phyloP scores from a whole-genome alignment of 2,797 vertebrate species.

The Erpetoichthys calabaricus region DNA sequence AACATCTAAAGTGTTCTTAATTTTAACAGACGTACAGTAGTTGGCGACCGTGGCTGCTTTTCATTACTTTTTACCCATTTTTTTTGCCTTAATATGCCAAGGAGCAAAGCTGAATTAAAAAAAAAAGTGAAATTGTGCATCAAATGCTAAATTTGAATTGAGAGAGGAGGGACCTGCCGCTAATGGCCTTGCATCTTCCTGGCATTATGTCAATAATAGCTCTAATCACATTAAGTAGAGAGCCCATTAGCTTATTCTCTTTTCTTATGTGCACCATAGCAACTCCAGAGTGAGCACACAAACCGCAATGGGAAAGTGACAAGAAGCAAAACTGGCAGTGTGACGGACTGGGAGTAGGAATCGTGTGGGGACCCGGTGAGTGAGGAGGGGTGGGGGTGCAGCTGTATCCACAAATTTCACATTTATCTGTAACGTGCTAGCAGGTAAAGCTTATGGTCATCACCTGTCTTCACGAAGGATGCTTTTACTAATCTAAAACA shows the following conservation, averaged over 20 bases:
- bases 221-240: slow-evolving; percentile 98
- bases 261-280: slow-evolving; percentile 53
- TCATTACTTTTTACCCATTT: slow-evolving; percentile 51
- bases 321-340: too few relatives aligned
- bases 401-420: too few relatives aligned
- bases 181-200: slow-evolving; percentile 97
- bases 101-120: slow-evolving; percentile 41
- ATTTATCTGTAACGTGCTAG: too few relatives aligned
- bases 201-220: slow-evolving; percentile 97
- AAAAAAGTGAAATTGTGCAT: slow-evolving; percentile 65
- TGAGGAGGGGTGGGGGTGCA: too few relatives aligned
- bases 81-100: slow-evolving; percentile 37
- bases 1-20: slow-evolving; percentile 62
- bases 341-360: too few relatives aligned
- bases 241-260: slow-evolving; percentile 94
- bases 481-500: too few relatives aligned
- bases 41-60: slow-evolving; percentile 54
- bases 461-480: too few relatives aligned
- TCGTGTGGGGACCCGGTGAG: too few relatives aligned
- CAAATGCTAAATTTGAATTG: slow-evolving; percentile 60
- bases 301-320: slow-evolving; percentile 33
- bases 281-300: slow-evolving; percentile 46
- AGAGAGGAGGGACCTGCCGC: slow-evolving; percentile 65
- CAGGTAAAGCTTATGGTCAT: too few relatives aligned
- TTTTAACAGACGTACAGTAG: slow-evolving; percentile 39